Evolutionary conservation across 2,797 vertebrate species (phyloP).

Genomic region (Astyanax mexicanus): DNA sequence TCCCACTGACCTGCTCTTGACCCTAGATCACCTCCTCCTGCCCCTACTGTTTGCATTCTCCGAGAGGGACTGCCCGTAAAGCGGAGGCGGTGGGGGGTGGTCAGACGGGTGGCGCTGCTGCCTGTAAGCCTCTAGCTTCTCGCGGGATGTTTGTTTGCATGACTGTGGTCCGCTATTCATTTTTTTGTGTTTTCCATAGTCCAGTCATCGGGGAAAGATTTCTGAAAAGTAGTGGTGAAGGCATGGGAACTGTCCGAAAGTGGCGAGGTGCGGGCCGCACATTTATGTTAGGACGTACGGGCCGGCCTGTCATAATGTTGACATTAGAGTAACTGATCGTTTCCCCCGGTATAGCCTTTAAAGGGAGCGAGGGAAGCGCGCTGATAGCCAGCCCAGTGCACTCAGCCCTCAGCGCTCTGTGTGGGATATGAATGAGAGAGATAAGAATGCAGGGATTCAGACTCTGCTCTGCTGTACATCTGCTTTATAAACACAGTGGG

Average conservation of each 20-base stretch:
- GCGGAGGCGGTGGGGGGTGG: not conserved
- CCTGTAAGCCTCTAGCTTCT: constrained; percentile 45
- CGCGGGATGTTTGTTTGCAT: constrained; percentile 46
- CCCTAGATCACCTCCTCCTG: constrained; percentile 42
- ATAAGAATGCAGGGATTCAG: constrained; percentile 64
- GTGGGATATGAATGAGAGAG: constrained; percentile 47
- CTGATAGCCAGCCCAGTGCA: constrained; percentile 62
- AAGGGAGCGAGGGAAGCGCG: constrained; percentile 68
- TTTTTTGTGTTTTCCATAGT: constrained; percentile 37
- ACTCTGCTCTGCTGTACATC: constrained; percentile 47
- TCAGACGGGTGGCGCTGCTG: constrained; percentile 5
- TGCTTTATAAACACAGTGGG: constrained; percentile 63
- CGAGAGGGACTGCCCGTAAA: constrained; percentile 42
- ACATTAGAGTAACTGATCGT: constrained; percentile 68
- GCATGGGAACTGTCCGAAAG: constrained; percentile 39
- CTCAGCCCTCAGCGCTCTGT: constrained; percentile 13
- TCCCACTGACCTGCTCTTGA: constrained; percentile 57
- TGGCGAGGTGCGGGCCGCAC: not conserved
- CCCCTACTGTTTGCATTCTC: constrained; percentile 57
- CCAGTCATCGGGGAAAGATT: constrained; percentile 21
- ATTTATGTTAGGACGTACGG: constrained; percentile 4
- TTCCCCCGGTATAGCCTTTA: constrained; percentile 58
- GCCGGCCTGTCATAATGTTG: constrained; percentile 71
- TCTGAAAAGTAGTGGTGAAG: constrained; percentile 13
- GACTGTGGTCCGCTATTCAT: constrained; percentile 46